Evolutionary conservation across 2,888 invertebrate genomes (phyloP).

Genomic region (Timandra comae): DNA sequence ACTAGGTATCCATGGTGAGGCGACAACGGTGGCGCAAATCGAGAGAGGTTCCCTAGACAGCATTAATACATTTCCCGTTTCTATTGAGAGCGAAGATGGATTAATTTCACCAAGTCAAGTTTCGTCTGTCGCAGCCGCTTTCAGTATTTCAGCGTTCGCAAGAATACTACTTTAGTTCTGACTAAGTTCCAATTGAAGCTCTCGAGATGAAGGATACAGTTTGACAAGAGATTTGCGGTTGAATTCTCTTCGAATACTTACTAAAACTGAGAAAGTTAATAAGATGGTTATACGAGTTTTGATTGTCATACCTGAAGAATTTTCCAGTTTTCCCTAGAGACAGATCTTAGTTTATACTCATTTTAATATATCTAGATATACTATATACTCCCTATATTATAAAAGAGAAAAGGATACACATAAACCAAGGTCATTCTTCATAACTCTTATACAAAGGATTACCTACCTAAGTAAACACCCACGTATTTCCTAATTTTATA

Average conservation of each 20-base stretch:
- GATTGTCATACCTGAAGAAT: constrained; percentile 3
- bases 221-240: constrained; percentile 59
- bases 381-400: too few species aligned
- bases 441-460: too few species aligned
- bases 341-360: too few species aligned
- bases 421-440: too few species aligned
- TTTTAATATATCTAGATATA: too few species aligned
- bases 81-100: constrained; percentile 58
- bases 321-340: too few species aligned
- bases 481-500: too few species aligned
- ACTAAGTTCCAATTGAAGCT: constrained; percentile 67
- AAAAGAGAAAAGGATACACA: too few species aligned
- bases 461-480: too few species aligned
- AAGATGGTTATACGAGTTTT: constrained; percentile 10
- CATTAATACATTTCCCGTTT: constrained; percentile 47
- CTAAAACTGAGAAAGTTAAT: constrained; percentile 29
- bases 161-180: constrained; percentile 60
- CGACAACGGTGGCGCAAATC: constrained; percentile 1
- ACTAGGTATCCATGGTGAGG: too few species aligned
- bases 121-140: constrained; percentile 53
- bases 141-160: constrained; percentile 46
- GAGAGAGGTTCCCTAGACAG: constrained; percentile 17
- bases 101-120: constrained; percentile 67
- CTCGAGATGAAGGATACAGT: constrained; percentile 46
- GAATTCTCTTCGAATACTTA: constrained; percentile 42